A percentile compares a stretch with the other conserved stretches of the same genome.
These are phyloP conservation scores for Phanerotoma sp. DNA, from an alignment of 2,888 invertebrate genomes.

Conservation along the genomic window DNA sequence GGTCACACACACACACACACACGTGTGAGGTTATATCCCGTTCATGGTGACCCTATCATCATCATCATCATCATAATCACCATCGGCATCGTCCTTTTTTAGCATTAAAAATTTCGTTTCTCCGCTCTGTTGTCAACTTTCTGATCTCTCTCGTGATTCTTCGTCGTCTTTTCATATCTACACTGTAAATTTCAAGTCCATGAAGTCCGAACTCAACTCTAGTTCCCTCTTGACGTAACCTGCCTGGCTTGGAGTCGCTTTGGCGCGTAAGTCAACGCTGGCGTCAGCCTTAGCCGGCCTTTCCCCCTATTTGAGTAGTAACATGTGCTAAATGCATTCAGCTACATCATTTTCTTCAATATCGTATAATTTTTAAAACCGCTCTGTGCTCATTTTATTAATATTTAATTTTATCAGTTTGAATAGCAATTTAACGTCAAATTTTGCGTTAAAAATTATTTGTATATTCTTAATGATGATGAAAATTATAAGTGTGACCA, in stretches of 20 bases:
- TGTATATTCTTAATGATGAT: too few species aligned
- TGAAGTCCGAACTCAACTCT: not conserved
- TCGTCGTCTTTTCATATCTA: constrained; percentile 29
- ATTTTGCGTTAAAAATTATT: too few species aligned
- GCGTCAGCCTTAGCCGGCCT: constrained; percentile 36
- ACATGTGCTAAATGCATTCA: not conserved
- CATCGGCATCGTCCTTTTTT: constrained; percentile 10
- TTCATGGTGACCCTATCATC: constrained; percentile 48
- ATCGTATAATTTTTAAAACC: too few species aligned
- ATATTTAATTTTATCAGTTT: too few species aligned
- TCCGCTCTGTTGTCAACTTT: constrained; percentile 25
- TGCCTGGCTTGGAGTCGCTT: constrained; percentile 34
- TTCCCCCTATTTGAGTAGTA: constrained; percentile 2
- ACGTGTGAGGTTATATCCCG: constrained; percentile 52
- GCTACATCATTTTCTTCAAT: not conserved
- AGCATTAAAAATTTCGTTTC: constrained; percentile 6
- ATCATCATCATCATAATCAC: constrained; percentile 30
- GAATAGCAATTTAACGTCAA: too few species aligned
- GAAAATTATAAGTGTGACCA: too few species aligned
- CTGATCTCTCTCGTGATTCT: not conserved
- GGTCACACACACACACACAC: constrained; percentile 50
- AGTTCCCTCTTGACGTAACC: constrained; percentile 43
- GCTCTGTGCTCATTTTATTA: too few species aligned
- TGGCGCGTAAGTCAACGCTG: constrained; percentile 41
- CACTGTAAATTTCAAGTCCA: constrained; percentile 11